Evolutionary conservation across 2,888 invertebrate species (phyloP), one percentile per base, ranked within the genome.

Genomic region (Eupsilia transversa): DNA sequence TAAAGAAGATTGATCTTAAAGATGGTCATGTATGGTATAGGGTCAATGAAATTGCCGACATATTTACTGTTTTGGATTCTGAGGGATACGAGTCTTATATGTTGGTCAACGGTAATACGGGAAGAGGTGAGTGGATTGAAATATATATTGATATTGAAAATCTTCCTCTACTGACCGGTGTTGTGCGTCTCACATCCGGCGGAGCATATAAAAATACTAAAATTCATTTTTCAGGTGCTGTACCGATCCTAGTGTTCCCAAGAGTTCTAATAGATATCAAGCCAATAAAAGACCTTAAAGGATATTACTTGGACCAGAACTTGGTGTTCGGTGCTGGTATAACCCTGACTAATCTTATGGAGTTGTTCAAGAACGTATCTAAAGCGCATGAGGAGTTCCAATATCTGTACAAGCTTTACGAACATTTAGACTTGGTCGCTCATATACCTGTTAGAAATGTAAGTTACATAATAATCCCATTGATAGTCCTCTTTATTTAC

Each of bases 381-480:
- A 85, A 88, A 9, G 79, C 87, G 23, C 82, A 89, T 12, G 89
- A 93, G 0, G 96, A 97, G 30, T 98, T 97, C 89, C 91, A 94
- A 12, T 97, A 98, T 91, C 92, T 97, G 64, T 91, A 94, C 20
- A 95, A 96, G 73, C 91, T 98, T 54, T 97, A 96, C 38, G 95
- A 97, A 56, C 98, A 98, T 89, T 93, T 98, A 65, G 97, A 97
- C 88, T 91, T 97, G 66, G 97, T 98, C 12, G 98, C 98, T n/a
- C 97, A 97, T 91, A 97, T 97, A 68, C 97, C 98, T 27, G 97
- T 98, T 2, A 95, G 98, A 94, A 98, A 98, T 93, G 98, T 98
- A 94, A 96, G 97, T 92, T 35, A 20, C 30, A 30, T 10, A 7
- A 46, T 46, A 20, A 20, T 46, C 46, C 2, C 6, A 46, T 3